Evolutionary conservation across 2,113 vertebrate species (phyloP).

Genomic region (Uropsilus gracilis): DNA sequence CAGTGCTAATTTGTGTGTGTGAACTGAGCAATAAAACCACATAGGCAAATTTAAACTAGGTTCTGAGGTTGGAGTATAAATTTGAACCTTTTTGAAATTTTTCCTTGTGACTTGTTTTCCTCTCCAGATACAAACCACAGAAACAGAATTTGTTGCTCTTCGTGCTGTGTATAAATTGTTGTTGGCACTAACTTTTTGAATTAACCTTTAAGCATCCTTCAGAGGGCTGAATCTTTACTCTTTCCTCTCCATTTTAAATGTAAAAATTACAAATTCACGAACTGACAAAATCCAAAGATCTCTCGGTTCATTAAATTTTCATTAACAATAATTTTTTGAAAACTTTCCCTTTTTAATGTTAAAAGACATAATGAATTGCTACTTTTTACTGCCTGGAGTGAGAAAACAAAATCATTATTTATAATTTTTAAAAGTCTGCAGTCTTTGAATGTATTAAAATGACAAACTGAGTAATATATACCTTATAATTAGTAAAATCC

Average conservation of each 20-base stretch:
- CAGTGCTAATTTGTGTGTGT: constrained; percentile 58
- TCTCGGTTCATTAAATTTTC: constrained; percentile 35
- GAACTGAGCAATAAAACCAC: constrained; percentile 76
- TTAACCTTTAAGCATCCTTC: constrained; percentile 27
- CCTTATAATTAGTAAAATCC: constrained; percentile 74
- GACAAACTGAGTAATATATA: constrained; percentile 72
- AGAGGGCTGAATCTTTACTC: not conserved
- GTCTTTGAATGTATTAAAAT: constrained; percentile 79
- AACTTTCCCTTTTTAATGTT: constrained; percentile 60
- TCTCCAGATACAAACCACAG: constrained; percentile 45
- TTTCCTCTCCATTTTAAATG: constrained; percentile 35
- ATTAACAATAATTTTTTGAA: constrained; percentile 57
- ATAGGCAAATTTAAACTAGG: constrained; percentile 60
- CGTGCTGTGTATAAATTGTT: constrained; percentile 1
- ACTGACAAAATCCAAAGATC: constrained; percentile 12
- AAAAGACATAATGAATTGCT: constrained; percentile 1
- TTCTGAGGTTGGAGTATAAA: constrained; percentile 67
- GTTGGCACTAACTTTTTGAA: constrained; percentile 45
- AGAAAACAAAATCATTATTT: constrained; percentile 78
- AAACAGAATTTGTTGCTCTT: constrained; percentile 63
- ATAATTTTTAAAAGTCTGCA: constrained; percentile 72
- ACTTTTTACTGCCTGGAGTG: constrained; percentile 61
- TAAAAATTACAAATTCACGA: constrained; percentile 34
- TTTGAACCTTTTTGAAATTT: constrained; percentile 66
- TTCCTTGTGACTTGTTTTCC: constrained; percentile 47